Percentiles rank a stretch among this genome's conserved stretches.
Conservation (phyloP, 2,797 vertebrate species). For the Oceanodroma leucorhoa region DNA sequence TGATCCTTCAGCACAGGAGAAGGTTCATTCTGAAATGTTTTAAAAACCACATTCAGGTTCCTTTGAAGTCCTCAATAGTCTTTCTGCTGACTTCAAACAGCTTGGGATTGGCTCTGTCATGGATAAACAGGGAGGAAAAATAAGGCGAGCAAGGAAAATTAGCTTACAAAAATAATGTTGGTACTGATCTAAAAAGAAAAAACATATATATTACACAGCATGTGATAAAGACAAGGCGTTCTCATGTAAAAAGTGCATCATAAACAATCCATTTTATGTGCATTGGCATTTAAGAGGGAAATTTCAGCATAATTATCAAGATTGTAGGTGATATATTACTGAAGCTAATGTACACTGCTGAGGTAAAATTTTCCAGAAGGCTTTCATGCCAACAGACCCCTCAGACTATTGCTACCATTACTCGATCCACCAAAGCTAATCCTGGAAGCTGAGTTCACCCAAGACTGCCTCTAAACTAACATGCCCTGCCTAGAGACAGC, state of each 20-base stretch:
- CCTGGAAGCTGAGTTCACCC: neutral
- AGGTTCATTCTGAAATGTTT: neutral
- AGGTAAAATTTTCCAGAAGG: neutral
- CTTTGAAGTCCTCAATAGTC: neutral
- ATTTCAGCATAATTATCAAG: neutral
- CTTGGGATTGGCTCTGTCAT: neutral
- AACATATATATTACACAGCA: neutral
- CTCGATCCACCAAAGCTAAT: rapidly evolving
- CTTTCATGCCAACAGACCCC: neutral
- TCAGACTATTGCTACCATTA: neutral
- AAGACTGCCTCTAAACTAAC: neutral
- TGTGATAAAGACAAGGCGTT: rapidly evolving
- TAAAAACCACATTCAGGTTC: neutral
- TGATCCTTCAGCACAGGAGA: neutral
- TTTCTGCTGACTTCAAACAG: neutral
- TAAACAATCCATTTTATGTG: neutral
- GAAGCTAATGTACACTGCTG: neutral
- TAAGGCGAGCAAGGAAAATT: neutral
- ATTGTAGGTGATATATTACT: neutral
- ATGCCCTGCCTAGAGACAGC: neutral
- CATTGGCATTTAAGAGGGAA: neutral
- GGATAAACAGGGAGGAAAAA: neutral
- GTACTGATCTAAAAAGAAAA: neutral
- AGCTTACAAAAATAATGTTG: neutral
- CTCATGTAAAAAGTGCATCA: neutral